Percentiles rank a stretch among this genome's conserved stretches.
These are phyloP conservation scores for Drosophila stalkeri DNA, from an alignment of 2,888 invertebrate genomes.

Conservation along the genomic window DNA sequence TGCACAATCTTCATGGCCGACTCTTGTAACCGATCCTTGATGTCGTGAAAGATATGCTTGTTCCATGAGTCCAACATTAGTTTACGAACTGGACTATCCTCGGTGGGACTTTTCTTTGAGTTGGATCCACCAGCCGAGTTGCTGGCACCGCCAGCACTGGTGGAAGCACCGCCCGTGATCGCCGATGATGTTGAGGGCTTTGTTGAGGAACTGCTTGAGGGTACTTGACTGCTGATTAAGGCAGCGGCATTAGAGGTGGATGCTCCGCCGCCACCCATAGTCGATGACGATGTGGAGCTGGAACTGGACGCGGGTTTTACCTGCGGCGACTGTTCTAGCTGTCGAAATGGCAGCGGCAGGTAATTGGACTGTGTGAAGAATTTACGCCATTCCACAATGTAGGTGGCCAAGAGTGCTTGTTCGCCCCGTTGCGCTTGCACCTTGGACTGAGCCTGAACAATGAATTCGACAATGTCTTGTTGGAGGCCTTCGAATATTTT, in stretches of 20 bases:
- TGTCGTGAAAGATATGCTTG: conserved; percentile 97
- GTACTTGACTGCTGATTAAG: conserved; percentile 53
- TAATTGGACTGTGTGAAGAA: conserved; percentile 99
- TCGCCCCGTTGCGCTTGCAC: conserved; percentile 97
- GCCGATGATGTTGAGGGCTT: conserved; percentile 59
- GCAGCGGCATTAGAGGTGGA: conserved; percentile 55
- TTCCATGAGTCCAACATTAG: conserved; percentile 99
- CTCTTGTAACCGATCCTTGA: conserved; percentile 95
- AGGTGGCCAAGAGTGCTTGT: conserved; percentile 97
- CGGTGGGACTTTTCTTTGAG: conserved; percentile 88
- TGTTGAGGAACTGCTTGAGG: conserved; percentile 61
- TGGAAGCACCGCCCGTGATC: conserved; percentile 21
- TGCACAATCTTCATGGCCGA: conserved; percentile 99
- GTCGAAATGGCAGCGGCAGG: conserved; percentile 97
- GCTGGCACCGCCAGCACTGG: conserved; percentile 47
- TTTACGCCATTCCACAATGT: conserved; percentile 99
- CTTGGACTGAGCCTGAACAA: conserved; percentile 95
- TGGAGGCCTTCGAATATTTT: conserved; percentile 95
- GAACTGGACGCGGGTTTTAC: conserved; percentile 86
- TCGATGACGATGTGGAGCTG: conserved; percentile 41
- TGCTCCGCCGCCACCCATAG: conserved; percentile 30
- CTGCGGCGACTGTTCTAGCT: conserved; percentile 94
- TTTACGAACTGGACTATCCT: conserved; percentile 96
- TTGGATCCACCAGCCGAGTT: conserved; percentile 59
- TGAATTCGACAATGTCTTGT: conserved; percentile 97